Percentiles rank a stretch among this genome's conserved stretches.
These are phyloP conservation scores for Numenius phaeopus DNA, from an alignment of 2,797 vertebrate genomes.

Conservation along the genomic window DNA sequence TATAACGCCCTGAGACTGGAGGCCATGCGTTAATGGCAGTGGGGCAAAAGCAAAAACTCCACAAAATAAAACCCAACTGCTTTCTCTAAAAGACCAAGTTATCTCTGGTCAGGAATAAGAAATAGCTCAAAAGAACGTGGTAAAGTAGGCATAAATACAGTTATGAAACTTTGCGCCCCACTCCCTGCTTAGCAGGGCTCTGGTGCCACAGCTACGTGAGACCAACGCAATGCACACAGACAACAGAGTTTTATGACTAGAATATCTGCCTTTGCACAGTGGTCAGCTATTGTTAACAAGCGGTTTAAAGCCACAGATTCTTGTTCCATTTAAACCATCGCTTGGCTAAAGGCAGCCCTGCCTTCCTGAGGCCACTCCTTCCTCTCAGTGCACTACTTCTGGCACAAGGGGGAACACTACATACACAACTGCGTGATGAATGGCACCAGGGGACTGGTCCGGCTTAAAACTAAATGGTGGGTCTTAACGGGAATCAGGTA, in stretches of 20 bases:
- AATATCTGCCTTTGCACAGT: neutral
- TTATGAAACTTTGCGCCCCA: neutral
- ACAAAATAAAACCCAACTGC: neutral
- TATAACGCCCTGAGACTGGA: neutral
- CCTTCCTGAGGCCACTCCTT: neutral
- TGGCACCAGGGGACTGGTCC: neutral
- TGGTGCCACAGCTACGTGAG: neutral
- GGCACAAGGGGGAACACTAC: neutral
- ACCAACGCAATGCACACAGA: neutral
- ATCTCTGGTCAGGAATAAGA: neutral
- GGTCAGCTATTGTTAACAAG: neutral
- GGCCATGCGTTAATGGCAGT: neutral
- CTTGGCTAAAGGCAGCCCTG: neutral
- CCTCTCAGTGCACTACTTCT: neutral
- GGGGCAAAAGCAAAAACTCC: neutral
- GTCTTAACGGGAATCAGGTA: neutral
- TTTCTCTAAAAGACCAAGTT: neutral
- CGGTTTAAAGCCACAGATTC: neutral
- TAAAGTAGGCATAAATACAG: neutral
- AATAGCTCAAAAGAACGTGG: neutral
- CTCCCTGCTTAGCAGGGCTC: neutral
- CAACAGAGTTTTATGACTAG: neutral
- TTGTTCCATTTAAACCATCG: neutral
- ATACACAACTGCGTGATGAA: neutral
- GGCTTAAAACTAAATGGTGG: neutral